A percentile compares a stretch with the other conserved stretches of the same genome.
These are phyloP conservation scores for Leptinotarsa lineolata DNA, from an alignment of 1,140 invertebrate species.

Conservation along the genomic window DNA sequence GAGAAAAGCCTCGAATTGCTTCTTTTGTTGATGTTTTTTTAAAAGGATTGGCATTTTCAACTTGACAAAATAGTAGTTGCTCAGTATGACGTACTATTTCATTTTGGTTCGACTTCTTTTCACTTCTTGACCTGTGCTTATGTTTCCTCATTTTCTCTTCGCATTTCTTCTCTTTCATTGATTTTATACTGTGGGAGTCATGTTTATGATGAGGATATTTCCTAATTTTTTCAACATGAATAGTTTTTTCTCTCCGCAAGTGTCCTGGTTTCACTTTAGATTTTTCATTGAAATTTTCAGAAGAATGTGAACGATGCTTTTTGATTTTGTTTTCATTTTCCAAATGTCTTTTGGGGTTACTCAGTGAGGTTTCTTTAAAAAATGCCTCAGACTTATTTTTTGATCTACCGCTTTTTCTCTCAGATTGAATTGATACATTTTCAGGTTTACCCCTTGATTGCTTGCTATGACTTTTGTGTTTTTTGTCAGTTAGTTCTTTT, in stretches of 20 bases:
- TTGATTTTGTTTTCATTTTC: neutral
- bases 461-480: no score
- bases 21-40: neutral
- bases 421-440: neutral
- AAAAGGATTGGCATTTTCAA: constrained; percentile 4
- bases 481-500: no score
- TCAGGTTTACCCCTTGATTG: neutral
- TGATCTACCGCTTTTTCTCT: neutral
- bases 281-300: neutral
- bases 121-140: constrained; percentile 9
- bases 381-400: neutral
- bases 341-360: neutral
- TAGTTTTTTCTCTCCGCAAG: constrained; percentile 18
- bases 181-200: neutral
- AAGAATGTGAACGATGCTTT: neutral
- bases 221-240: constrained; percentile 6
- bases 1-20: neutral
- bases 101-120: constrained; percentile 1
- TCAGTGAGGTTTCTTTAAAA: neutral
- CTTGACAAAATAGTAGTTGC: constrained; percentile 9
- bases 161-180: neutral
- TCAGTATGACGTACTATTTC: neutral
- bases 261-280: neutral
- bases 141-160: neutral
- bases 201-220: neutral